phyloP scores from a whole-genome alignment of 2,113 vertebrate species.

The Phainopepla nitens region DNA sequence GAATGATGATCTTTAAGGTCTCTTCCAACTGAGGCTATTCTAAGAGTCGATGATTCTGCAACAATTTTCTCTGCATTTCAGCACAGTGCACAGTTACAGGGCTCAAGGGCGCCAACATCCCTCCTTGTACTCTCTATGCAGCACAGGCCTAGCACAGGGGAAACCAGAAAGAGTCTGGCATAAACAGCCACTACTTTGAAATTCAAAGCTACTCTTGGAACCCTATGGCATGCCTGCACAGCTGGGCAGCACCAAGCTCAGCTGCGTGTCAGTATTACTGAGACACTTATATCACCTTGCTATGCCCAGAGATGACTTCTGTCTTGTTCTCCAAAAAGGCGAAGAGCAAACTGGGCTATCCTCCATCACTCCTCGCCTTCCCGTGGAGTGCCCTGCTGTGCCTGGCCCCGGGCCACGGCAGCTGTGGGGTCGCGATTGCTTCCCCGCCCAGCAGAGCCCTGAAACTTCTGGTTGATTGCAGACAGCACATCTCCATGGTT shows the following conservation, averaged over 20 bases:
- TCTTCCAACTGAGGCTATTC: neutral
- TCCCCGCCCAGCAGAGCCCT: neutral
- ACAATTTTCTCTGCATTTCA: neutral
- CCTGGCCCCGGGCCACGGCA: rapidly evolving
- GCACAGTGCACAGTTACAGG: rapidly evolving
- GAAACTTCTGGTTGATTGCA: neutral
- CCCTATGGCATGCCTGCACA: neutral
- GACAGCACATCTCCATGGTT: neutral
- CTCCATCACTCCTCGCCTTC: rapidly evolving
- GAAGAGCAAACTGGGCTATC: neutral
- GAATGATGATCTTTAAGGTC: neutral
- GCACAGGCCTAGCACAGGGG: neutral
- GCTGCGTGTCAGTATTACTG: neutral
- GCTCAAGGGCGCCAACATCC: neutral
- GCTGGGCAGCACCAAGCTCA: neutral
- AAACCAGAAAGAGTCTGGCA: neutral
- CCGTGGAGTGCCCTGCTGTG: neutral
- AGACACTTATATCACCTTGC: rapidly evolving
- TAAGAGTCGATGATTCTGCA: neutral
- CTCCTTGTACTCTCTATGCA: rapidly evolving
- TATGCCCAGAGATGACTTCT: neutral
- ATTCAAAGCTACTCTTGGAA: neutral
- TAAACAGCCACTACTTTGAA: neutral
- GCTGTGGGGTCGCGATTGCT: rapidly evolving
- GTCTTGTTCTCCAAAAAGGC: neutral